These are phyloP conservation scores for Philopedon plagiatum DNA, from an alignment of 2,888 invertebrate genomes.

Conservation along the genomic window DNA sequence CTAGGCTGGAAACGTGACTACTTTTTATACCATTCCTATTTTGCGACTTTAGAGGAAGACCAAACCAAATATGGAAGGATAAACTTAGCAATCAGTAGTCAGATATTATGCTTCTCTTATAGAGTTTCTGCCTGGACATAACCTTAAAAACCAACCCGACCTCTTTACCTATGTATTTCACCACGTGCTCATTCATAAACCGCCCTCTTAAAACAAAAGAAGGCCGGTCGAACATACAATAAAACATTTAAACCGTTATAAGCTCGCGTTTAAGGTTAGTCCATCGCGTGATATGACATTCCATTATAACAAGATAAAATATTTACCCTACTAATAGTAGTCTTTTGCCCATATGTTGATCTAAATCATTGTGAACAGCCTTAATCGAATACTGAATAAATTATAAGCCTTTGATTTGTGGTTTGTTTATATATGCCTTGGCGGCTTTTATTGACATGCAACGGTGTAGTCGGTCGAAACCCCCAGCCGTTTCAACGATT, in stretches of 20 bases:
- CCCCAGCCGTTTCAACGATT: conserved; percentile 21
- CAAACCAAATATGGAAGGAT: too few relatives aligned
- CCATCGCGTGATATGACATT: conserved; percentile 66
- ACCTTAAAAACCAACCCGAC: too few relatives aligned
- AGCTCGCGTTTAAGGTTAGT: conserved; percentile 59
- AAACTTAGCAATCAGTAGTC: too few relatives aligned
- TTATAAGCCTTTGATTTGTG: conserved; percentile 63
- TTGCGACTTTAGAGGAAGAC: too few relatives aligned
- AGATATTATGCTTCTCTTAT: too few relatives aligned
- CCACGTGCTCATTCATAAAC: too few relatives aligned
- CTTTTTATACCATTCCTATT: too few relatives aligned
- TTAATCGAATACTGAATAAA: conserved; percentile 65
- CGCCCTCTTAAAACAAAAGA: conserved; percentile 9
- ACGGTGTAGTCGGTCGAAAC: conserved; percentile 24
- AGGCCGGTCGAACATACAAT: conserved; percentile 15
- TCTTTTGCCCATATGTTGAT: conserved; percentile 66
- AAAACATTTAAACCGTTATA: conserved; percentile 34
- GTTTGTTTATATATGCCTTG: conserved; percentile 50
- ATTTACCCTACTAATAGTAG: conserved; percentile 65
- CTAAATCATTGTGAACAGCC: conserved; percentile 64
- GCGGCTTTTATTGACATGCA: conserved; percentile 42
- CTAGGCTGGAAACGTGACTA: too few relatives aligned
- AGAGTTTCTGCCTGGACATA: too few relatives aligned
- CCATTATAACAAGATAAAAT: conserved; percentile 64
- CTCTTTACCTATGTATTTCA: too few relatives aligned